A percentile compares a stretch with the other conserved stretches of the same genome.
Evolutionary conservation across 2,888 invertebrate genomes (phyloP).

Genomic region (Horisme vitalbata): DNA sequence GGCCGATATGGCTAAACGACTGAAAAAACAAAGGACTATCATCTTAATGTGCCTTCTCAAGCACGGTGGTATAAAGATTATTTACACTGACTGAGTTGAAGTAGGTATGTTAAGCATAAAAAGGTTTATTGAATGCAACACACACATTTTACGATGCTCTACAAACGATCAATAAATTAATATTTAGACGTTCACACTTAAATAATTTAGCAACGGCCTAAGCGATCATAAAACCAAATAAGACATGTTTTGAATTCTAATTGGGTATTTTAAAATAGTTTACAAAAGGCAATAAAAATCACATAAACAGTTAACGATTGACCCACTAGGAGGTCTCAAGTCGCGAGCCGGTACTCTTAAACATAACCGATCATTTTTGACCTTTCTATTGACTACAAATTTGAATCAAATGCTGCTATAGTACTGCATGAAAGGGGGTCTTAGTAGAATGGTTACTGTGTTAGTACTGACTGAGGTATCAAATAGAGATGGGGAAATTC

Average conservation of each 20-base stretch:
- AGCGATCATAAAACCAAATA: slow-evolving; percentile 39
- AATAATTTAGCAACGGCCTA: slow-evolving; percentile 38
- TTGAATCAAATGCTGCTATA: background rate
- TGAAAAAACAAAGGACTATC: too few relatives aligned
- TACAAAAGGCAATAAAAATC: slow-evolving; percentile 67
- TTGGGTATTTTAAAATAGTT: slow-evolving; percentile 61
- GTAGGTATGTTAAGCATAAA: too few relatives aligned
- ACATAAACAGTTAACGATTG: slow-evolving; percentile 70
- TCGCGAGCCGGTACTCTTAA: slow-evolving; percentile 50
- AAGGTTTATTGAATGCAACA: too few relatives aligned
- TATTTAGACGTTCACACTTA: slow-evolving; percentile 29
- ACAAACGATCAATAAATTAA: slow-evolving; percentile 18
- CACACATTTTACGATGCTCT: slow-evolving; percentile 1
- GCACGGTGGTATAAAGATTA: too few relatives aligned
- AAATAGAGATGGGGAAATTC: slow-evolving; percentile 56
- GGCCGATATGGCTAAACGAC: too few relatives aligned
- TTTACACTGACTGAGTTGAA: too few relatives aligned
- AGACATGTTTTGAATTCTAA: slow-evolving; percentile 55
- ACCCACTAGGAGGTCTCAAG: slow-evolving; percentile 66
- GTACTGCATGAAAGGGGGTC: slow-evolving; percentile 34
- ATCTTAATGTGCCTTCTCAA: too few relatives aligned
- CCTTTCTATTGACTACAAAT: slow-evolving; percentile 22
- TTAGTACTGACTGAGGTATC: slow-evolving; percentile 55
- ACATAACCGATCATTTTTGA: slow-evolving; percentile 43
- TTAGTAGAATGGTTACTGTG: slow-evolving; percentile 43